Evolutionary conservation across 2,113 vertebrate genomes (phyloP).

Genomic region (Sprattus sprattus): DNA sequence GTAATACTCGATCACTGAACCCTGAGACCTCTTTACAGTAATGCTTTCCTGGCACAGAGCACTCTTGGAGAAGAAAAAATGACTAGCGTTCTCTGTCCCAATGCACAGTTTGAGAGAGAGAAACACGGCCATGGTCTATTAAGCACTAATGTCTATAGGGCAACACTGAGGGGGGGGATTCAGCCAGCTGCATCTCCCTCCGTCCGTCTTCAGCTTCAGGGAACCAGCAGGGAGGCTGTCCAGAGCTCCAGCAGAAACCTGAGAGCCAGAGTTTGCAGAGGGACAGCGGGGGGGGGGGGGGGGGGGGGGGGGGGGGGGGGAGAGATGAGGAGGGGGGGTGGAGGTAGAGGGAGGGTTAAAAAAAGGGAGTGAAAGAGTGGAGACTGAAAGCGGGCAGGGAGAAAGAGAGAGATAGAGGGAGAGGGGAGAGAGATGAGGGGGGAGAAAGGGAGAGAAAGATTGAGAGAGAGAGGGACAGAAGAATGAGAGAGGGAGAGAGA

Average conservation of each 20-base stretch:
- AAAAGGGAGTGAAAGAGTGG: not conserved
- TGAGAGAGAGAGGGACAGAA: conserved; percentile 17
- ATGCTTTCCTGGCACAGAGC: not conserved
- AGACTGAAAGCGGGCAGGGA: not conserved
- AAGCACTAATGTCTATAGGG: not conserved
- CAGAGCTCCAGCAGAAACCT: conserved; percentile 28
- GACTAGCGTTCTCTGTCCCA: not conserved
- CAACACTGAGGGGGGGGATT: not conserved
- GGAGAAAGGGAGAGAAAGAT: conserved; percentile 16
- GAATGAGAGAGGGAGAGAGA: conserved; percentile 15
- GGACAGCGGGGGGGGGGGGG: not conserved
- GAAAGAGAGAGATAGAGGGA: not conserved
- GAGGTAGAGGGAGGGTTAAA: not conserved
- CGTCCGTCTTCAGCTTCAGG: not conserved
- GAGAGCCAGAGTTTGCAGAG: conserved; percentile 30
- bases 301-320: not conserved
- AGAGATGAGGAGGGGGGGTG: not conserved
- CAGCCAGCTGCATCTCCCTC: conserved; percentile 9
- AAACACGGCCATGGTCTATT: not conserved
- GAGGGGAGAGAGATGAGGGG: not conserved
- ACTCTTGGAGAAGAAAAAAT: not conserved
- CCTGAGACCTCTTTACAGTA: not conserved
- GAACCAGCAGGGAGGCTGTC: not conserved
- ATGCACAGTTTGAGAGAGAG: not conserved
- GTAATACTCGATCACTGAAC: not conserved